Evolutionary conservation across 2,113 vertebrate species (phyloP), one percentile per base, ranked within the genome.

Genomic region (Ondatra zibethicus): DNA sequence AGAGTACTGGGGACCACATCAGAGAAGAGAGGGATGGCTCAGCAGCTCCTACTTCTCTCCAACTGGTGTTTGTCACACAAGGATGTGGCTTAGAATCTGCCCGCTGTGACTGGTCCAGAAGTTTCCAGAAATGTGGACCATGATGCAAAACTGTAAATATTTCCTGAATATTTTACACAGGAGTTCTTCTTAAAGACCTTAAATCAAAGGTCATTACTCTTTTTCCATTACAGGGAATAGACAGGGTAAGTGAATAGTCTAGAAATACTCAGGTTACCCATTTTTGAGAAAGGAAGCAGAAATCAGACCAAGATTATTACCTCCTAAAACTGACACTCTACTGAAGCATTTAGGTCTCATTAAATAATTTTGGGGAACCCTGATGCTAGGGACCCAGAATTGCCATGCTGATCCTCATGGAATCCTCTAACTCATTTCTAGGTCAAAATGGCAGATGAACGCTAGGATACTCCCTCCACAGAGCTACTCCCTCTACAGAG

Each of bases 101-200:
- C 88, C 72, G 29, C 45, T 65, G 11, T 68, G 31, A 31, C 42
- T 19, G 13, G 81, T 33, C n/a, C 84, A 73, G n/a, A 87, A 55
- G 4, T 84, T 92, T 90, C 3, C 61, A 85, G 45, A 93, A 80
- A 91, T 84, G 23, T 52, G 50, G 6, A 29, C 50, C 33, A 25
- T 66, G 65, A 77, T 84, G 21, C 47, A 75, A 92, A 88, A 92
- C 50, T 75, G 11, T 31, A 93, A 91, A n/a, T n/a, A n/a, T 39
- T 73, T 89, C 16, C 6, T 58, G 89, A 90, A n/a, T 89, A 86
- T 66, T 93, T 91, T 63, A 89, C 82, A 87, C 47, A 7, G 36
- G 21, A 72, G 78, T 93, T 75, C 52, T 87, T 29, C 47, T 91
- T 94, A 77, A 82, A 70, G 61, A 80, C 6, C 17, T 6, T 25